phyloP scores from a whole-genome alignment of 2,888 invertebrate genomes.

The Gastracanthus pulcherrimus region DNA sequence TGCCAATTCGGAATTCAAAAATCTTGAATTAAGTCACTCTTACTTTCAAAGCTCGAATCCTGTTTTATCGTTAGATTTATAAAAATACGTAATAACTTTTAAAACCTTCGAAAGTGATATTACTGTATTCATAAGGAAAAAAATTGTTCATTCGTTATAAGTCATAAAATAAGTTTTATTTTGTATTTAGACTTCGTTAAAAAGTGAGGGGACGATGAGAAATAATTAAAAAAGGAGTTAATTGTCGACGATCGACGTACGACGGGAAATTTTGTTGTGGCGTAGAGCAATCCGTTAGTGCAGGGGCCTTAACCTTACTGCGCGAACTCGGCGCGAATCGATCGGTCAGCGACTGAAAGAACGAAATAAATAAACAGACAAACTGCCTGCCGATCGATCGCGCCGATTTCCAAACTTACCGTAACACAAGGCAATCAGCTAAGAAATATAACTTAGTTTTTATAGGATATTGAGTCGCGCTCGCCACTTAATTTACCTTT shows the following conservation, averaged over 20 bases:
- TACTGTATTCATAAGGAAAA: slow-evolving; percentile 43
- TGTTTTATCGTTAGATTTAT: slow-evolving; percentile 30
- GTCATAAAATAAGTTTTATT: slow-evolving; percentile 43
- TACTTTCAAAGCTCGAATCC: slow-evolving; percentile 12
- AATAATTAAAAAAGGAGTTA: slow-evolving; percentile 36
- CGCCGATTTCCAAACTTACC: slow-evolving; percentile 61
- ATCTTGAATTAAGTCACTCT: too few species aligned
- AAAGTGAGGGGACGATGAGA: slow-evolving; percentile 45
- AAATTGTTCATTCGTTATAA: slow-evolving; percentile 48
- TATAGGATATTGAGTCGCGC: slow-evolving; percentile 76
- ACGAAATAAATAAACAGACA: slow-evolving; percentile 57
- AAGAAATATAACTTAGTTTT: slow-evolving; percentile 75
- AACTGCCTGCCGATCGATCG: slow-evolving; percentile 4
- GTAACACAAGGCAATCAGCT: slow-evolving; percentile 77
- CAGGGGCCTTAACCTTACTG: slow-evolving; percentile 78
- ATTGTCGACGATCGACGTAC: slow-evolving; percentile 40
- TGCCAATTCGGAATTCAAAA: too few species aligned
- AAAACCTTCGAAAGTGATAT: slow-evolving; percentile 52
- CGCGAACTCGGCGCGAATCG: slow-evolving; percentile 58
- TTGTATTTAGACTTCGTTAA: slow-evolving; percentile 33
- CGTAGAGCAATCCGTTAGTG: slow-evolving; percentile 77
- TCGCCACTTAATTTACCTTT: slow-evolving; percentile 62
- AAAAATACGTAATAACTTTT: slow-evolving; percentile 36
- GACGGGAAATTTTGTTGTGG: slow-evolving; percentile 63
- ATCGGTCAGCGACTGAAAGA: slow-evolving; percentile 19